phyloP scores from a whole-genome alignment of 2,113 vertebrate genomes.

The Lipophrys pholis region DNA sequence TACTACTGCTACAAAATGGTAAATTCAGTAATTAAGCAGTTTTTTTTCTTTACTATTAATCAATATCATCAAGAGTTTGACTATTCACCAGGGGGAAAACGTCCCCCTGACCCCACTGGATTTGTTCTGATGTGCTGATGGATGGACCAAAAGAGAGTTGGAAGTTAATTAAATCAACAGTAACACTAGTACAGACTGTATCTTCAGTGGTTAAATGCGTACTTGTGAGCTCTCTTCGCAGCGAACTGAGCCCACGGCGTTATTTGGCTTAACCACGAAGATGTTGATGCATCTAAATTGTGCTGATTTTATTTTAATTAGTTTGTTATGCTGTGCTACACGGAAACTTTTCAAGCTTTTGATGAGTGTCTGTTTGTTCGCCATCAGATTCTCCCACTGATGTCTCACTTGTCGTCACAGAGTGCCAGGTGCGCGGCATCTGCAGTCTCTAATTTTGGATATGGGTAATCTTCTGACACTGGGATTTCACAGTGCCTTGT shows the following conservation, averaged over 20 bases:
- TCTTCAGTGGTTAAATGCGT: too few relatives aligned
- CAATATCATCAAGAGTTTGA: too few relatives aligned
- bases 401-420: neutral
- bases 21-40: too few relatives aligned
- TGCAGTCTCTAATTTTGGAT: slow-evolving; percentile 1
- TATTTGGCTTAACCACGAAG: neutral
- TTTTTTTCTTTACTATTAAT: too few relatives aligned
- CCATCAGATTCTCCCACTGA: neutral
- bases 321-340: too few relatives aligned
- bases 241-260: neutral
- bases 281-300: neutral
- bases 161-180: too few relatives aligned
- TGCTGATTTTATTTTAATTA: neutral
- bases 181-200: too few relatives aligned
- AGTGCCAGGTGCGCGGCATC: neutral
- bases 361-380: neutral
- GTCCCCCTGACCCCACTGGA: too few relatives aligned
- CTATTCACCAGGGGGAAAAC: too few relatives aligned
- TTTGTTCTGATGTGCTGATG: too few relatives aligned
- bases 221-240: neutral
- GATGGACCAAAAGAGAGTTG: too few relatives aligned
- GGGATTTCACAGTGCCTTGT: neutral
- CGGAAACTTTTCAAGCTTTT: neutral
- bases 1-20: too few relatives aligned
- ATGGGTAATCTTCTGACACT: neutral